A percentile compares a stretch with the other conserved stretches of the same genome.
These are phyloP conservation scores for Chrysomallon squamiferum DNA, from an alignment of 1,140 invertebrate species.

Conservation along the genomic window DNA sequence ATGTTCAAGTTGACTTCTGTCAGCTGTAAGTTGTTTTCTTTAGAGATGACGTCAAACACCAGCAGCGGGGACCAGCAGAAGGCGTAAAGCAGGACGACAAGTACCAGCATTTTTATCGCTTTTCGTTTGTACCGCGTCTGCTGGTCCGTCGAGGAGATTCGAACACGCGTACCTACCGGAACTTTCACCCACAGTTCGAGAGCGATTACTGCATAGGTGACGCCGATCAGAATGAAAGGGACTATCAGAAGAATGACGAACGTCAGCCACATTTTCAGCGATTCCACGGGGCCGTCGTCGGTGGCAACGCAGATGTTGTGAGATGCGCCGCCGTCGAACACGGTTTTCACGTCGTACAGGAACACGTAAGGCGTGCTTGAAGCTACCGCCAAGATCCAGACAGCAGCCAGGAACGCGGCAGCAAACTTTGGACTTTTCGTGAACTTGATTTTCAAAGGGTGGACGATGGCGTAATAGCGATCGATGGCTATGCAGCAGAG, in stretches of 20 bases:
- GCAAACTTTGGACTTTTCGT: constrained; percentile 67
- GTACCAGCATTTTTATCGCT: constrained; percentile 51
- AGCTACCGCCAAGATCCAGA: constrained; percentile 88
- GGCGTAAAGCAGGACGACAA: constrained; percentile 46
- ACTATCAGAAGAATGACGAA: constrained; percentile 30
- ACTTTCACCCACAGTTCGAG: constrained; percentile 33
- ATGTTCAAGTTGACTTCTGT: constrained; percentile 12
- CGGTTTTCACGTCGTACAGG: constrained; percentile 24
- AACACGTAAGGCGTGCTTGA: constrained; percentile 31
- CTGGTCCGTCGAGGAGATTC: constrained; percentile 17
- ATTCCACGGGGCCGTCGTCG: not conserved
- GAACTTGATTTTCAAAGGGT: constrained; percentile 73
- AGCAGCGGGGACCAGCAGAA: constrained; percentile 47
- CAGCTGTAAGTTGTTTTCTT: constrained; percentile 18
- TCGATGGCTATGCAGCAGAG: constrained; percentile 52
- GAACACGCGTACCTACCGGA: constrained; percentile 15
- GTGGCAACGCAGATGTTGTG: not conserved
- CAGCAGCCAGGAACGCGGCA: constrained; percentile 83
- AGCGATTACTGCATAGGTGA: constrained; percentile 37
- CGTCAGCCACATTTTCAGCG: constrained; percentile 31
- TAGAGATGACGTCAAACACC: constrained; percentile 26
- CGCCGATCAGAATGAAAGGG: constrained; percentile 30
- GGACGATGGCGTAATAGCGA: constrained; percentile 43
- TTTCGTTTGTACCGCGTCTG: constrained; percentile 31
- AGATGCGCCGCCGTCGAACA: not conserved